phyloP scores from a whole-genome alignment of 2,888 invertebrate genomes.

The Octodonta nipae region DNA sequence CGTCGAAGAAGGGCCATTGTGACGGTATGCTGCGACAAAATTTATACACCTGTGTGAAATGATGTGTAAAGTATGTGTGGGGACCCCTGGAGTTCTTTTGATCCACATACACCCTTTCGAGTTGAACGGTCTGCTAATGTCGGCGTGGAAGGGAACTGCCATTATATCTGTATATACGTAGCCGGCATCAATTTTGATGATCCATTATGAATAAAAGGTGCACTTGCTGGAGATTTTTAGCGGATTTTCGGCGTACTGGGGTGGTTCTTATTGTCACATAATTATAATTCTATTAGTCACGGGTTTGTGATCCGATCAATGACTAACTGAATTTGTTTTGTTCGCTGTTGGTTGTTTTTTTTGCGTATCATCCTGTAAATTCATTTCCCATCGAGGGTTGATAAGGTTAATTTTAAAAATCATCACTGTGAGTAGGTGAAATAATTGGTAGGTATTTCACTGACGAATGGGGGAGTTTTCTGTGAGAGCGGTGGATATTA shows the following conservation, averaged over 20 bases:
- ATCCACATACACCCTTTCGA: conserved; percentile 25
- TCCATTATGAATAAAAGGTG: conserved; percentile 14
- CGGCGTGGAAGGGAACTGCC: conserved; percentile 23
- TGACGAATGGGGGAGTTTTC: too few species aligned
- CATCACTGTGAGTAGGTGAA: too few species aligned
- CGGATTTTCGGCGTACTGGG: conserved; percentile 20
- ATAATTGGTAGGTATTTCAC: too few species aligned
- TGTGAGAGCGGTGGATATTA: too few species aligned
- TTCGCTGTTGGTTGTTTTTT: too few species aligned
- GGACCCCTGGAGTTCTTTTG: conserved; percentile 29
- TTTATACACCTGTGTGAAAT: conserved; percentile 34
- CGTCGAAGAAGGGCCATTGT: conserved; percentile 8
- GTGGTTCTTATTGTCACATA: conserved; percentile 19
- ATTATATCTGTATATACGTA: conserved; percentile 18
- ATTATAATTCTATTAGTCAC: conserved; percentile 25
- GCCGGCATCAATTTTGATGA: conserved; percentile 22
- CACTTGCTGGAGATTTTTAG: conserved; percentile 17
- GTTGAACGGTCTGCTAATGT: conserved; percentile 24
- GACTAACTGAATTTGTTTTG: too few species aligned
- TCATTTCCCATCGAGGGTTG: too few species aligned
- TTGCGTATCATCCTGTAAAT: too few species aligned
- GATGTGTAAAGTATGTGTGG: conserved; percentile 31
- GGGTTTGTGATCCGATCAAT: conserved; percentile 10
- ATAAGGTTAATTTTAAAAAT: too few species aligned
- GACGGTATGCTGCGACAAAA: conserved; percentile 18